Evolutionary conservation across 2,113 vertebrate genomes (phyloP), one percentile per base, ranked within the genome.

Genomic region (Craseonycteris thonglongyai): DNA sequence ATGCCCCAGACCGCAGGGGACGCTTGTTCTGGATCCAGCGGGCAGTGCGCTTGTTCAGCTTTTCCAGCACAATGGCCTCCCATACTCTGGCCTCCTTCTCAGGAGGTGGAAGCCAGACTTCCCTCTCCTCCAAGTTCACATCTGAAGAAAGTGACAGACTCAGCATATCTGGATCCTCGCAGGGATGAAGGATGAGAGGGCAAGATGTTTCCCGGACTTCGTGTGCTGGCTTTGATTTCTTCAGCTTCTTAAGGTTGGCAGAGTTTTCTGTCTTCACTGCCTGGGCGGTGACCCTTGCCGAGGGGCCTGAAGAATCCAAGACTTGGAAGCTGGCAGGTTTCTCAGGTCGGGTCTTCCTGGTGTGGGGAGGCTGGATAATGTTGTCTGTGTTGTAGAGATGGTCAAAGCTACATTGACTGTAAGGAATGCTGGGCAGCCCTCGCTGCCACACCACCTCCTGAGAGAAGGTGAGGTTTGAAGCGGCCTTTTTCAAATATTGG

Each of bases 371-470:
- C 40, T 94, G 82, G 49, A 97, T 75, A n/a, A 98, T 76, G 51
- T 71, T 58, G 0, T 96, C 96, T 21, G 94, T 28, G 33, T 95
- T 61, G 72, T 98, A 99, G 79, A 99, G 84, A 21, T 96, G 95
- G 51, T 93, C 90, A 45, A 98, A 97, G 65, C 94, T 96, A 74
- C 94, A 97, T 35, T 97, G 97, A 47, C 40, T 94, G 76, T 97
- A 98, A 47, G 98, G 91, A n/a, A 98, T 24, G 78, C 92, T 90
- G 83, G 98, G 84, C 11, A 97, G 58, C 6, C 96, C 97, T 95
- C 98, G 96, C 54, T 98, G 97, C 90, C 90, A 88, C n/a, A 98
- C 45, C 35, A 98, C 98, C 9, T 98, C 98, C 76, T 97, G 90
- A 35, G 98, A 98, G 96, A 99, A 99, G 71, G 95, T 95, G 26